Evolutionary conservation across 2,113 vertebrate genomes (phyloP), one percentile per base, ranked within the genome.

Genomic region (Dicaeum eximium): DNA sequence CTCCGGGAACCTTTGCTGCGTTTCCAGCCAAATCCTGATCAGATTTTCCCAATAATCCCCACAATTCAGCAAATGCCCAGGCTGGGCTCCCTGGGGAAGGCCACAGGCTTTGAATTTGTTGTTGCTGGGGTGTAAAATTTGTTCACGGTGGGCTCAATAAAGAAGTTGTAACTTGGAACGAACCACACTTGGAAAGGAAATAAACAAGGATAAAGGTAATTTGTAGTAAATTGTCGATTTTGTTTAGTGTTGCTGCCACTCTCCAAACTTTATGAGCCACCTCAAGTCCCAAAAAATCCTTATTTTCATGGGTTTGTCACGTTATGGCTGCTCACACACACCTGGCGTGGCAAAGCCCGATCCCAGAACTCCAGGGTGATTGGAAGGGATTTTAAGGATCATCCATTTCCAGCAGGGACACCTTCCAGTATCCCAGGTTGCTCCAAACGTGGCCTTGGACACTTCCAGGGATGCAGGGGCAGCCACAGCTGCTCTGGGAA

Each of bases 251-350:
- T 73, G 15, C 23, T 77, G 72, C n/a, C 15, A 5, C 40, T 77
- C n/a, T 72, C 23, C 15, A 28, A 21, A 42, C 20, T 50, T 67
- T 38, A 42, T 15, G 40, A 72, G 15, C 20, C 8, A 35, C 8
- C 25, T 72, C 38, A 60, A 51, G 6, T 15, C 25, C 33, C 24
- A n/a, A 30, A 75, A 54, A 15, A 1, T 14, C 31, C 35, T 3
- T 4, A 0, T 58, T 83, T 47, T 40, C 6, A 1, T 4, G 15
- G 0, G 15, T 61, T 31, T 79, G 7, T 38, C 0, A 0, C 22
- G 7, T 25, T 20, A 6, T 6, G 40, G 37, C 9, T 77, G 27
- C 30, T 79, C n/a, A 51, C 13, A 2, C 13, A 35, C n/a, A 30
- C 20, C 37, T 44, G 9, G 28, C 1, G 1, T 7, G 40, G 35